These are phyloP conservation scores for Baccha elongata DNA, from an alignment of 2,888 invertebrate genomes.

Conservation along the genomic window DNA sequence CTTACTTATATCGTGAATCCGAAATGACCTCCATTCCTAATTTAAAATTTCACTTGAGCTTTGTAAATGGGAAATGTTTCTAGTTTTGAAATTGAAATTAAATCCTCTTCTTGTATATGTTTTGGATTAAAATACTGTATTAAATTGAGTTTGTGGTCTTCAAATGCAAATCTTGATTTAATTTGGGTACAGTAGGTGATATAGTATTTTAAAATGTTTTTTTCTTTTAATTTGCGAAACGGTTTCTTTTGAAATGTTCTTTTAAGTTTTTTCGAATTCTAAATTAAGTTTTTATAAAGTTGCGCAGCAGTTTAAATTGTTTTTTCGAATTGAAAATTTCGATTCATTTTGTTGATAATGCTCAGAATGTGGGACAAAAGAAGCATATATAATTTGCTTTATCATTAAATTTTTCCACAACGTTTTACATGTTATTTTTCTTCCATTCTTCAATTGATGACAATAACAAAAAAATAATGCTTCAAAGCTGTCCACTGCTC, in stretches of 20 bases:
- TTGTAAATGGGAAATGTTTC: conserved; percentile 31
- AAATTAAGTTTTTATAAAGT: conserved; percentile 47
- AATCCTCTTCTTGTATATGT: conserved; percentile 33
- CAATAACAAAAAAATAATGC: conserved; percentile 33
- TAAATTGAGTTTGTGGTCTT: conserved; percentile 9
- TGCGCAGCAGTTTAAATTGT: conserved; percentile 32
- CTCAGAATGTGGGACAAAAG: conserved; percentile 34
- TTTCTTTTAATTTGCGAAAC: conserved; percentile 20
- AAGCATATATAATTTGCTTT: conserved; percentile 21
- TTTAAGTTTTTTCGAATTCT: conserved; percentile 35
- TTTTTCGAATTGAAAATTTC: conserved; percentile 38
- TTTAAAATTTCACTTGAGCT: conserved; percentile 25
- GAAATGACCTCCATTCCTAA: conserved; percentile 30
- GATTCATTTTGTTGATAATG: conserved; percentile 31
- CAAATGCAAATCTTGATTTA: conserved; percentile 29
- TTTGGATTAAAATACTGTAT: conserved; percentile 31
- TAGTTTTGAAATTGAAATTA: conserved; percentile 14
- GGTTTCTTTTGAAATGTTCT: conserved; percentile 17
- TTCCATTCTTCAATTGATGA: conserved; percentile 12
- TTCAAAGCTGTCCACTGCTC: conserved; percentile 42
- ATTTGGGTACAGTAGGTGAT: conserved; percentile 22
- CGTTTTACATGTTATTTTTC: conserved; percentile 16
- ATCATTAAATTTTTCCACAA: conserved; percentile 12
- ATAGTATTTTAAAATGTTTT: conserved; percentile 42
- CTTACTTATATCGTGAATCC: conserved; percentile 23